These are phyloP conservation scores for Nomada goodeniana DNA, from an alignment of 2,888 invertebrate species.

Conservation along the genomic window DNA sequence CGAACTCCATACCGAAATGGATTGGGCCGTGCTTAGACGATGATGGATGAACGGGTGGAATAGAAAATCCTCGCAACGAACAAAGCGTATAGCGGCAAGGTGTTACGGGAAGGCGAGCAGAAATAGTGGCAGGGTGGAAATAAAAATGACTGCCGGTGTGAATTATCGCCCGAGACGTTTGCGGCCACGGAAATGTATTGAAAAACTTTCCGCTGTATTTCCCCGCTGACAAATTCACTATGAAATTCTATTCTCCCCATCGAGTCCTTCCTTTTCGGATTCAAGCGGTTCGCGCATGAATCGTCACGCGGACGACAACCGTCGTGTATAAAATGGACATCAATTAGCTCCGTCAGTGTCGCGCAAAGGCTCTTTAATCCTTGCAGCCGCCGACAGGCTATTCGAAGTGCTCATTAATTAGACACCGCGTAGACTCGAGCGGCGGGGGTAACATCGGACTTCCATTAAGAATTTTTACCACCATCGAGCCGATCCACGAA, in stretches of 20 bases:
- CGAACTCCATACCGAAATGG: constrained; percentile 30
- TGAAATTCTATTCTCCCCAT: too few relatives aligned
- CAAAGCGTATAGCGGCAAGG: constrained; percentile 56
- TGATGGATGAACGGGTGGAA: constrained; percentile 74
- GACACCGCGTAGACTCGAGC: constrained; percentile 24
- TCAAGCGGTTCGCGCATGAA: not conserved
- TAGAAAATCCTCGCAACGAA: constrained; percentile 72
- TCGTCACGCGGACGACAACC: not conserved
- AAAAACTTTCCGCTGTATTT: too few relatives aligned
- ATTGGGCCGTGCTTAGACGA: constrained; percentile 53
- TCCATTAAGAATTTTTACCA: constrained; percentile 52
- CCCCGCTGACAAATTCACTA: too few relatives aligned
- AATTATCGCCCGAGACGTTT: constrained; percentile 69
- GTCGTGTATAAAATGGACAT: not conserved
- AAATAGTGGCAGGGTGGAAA: constrained; percentile 38
- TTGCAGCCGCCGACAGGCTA: not conserved
- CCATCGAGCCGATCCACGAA: not conserved
- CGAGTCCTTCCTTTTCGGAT: too few relatives aligned
- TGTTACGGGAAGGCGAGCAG: constrained; percentile 53
- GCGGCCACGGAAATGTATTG: constrained; percentile 1
- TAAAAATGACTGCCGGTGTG: constrained; percentile 68
- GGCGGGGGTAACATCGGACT: constrained; percentile 28
- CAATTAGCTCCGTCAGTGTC: constrained; percentile 24
- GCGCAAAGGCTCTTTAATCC: constrained; percentile 54
- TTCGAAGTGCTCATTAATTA: constrained; percentile 64